phyloP scores from a whole-genome alignment of 92 coral and sea anemone species.

The Epizoanthus scotinus region DNA sequence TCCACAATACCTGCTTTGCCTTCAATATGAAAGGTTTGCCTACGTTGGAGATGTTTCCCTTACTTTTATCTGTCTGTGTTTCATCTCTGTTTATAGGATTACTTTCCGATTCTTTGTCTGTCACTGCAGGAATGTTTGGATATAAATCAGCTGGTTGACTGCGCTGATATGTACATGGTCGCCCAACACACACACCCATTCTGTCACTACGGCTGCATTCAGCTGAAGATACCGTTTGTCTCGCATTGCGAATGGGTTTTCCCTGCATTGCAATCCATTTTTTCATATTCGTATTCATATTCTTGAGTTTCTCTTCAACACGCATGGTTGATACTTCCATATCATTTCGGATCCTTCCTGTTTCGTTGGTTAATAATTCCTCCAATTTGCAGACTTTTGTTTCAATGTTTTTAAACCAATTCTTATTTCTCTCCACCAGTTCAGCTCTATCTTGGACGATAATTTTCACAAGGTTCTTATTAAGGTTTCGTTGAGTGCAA shows the following conservation, averaged over 20 bases:
- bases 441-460: not conserved
- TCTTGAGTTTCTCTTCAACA: not conserved
- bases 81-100: not conserved
- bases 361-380: not conserved
- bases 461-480: not conserved
- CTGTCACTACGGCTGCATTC: not conserved
- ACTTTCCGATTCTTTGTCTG: not conserved
- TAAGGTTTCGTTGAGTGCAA: not conserved
- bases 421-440: not conserved
- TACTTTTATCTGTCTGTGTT: not conserved
- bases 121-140: not conserved
- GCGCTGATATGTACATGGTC: too few relatives aligned
- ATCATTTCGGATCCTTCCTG: not conserved
- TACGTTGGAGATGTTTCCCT: not conserved
- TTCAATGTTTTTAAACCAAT: not conserved
- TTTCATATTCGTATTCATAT: conserved; percentile 12
- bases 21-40: not conserved
- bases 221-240: not conserved
- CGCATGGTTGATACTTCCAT: conserved; percentile 10
- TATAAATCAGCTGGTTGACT: too few relatives aligned
- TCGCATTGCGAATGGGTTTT: not conserved
- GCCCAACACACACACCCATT: not conserved
- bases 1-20: not conserved
- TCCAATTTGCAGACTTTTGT: not conserved
- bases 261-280: conserved; percentile 24